A percentile compares a stretch with the other conserved stretches of the same genome.
These are phyloP conservation scores for Metacarcinus magister DNA, from an alignment of 2,888 invertebrate genomes.

Conservation along the genomic window DNA sequence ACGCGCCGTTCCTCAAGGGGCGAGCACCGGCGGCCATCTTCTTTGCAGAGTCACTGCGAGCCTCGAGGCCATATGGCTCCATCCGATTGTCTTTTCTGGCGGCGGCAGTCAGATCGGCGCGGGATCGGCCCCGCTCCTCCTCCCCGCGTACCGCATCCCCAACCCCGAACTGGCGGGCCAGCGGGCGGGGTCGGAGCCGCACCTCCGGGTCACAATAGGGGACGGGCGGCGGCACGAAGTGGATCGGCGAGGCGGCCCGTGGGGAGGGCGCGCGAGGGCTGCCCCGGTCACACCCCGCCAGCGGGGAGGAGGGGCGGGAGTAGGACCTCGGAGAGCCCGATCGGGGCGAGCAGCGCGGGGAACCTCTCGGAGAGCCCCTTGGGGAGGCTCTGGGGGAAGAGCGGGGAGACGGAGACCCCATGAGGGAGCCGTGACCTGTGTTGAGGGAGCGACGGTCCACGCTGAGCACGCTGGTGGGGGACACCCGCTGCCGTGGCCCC, in stretches of 20 bases:
- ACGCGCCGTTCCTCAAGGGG: neutral
- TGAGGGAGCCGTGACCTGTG: conserved; percentile 57
- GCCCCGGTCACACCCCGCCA: conserved; percentile 70
- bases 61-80: neutral
- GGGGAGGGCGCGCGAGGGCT: conserved; percentile 72
- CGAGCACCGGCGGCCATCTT: neutral
- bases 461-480: conserved; percentile 74
- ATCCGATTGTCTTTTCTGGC: neutral
- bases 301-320: conserved; percentile 76
- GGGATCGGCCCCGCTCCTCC: conserved; percentile 53
- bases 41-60: neutral
- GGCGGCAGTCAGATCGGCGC: neutral
- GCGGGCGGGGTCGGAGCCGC: conserved; percentile 68
- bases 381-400: conserved; percentile 73
- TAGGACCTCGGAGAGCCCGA: conserved; percentile 72
- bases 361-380: conserved; percentile 62
- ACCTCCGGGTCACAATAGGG: conserved; percentile 74
- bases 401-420: conserved; percentile 66
- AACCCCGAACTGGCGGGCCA: conserved; percentile 72
- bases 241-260: conserved; percentile 63
- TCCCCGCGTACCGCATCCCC: neutral
- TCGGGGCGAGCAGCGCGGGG: conserved; percentile 61
- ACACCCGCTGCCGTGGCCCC: conserved; percentile 62
- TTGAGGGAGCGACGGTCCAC: conserved; percentile 70
- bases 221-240: conserved; percentile 70